Evolutionary conservation across 2,888 invertebrate species (phyloP).

Genomic region (Latheticus oryzae): DNA sequence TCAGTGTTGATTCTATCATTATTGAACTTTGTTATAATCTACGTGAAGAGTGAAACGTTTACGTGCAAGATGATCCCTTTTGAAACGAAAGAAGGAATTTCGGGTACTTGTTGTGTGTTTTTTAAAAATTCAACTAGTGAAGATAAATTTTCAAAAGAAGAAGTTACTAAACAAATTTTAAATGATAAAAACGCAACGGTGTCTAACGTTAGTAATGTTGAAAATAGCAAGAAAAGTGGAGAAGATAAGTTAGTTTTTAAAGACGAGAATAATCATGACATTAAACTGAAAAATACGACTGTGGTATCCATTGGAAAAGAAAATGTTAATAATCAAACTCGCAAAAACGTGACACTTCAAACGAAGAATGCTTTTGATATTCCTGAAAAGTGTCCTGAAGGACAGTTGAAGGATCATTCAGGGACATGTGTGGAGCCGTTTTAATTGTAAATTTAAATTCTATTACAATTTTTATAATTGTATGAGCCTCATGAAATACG

Average conservation of each 20-base stretch:
- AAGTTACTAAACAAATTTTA: conserved; percentile 18
- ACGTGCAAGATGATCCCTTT: conserved; percentile 34
- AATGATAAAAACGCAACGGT: neutral
- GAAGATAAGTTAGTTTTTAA: conserved; percentile 9
- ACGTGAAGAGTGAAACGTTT: conserved; percentile 2
- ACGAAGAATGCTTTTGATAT: conserved; percentile 33
- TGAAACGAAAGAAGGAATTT: conserved; percentile 35
- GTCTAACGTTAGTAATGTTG: neutral
- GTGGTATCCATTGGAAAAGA: neutral
- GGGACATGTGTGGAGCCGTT: conserved; percentile 23
- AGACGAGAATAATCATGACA: neutral
- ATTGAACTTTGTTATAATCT: neutral
- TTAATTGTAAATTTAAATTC: no score
- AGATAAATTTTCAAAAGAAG: conserved; percentile 14
- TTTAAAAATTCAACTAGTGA: conserved; percentile 15
- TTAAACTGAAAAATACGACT: neutral
- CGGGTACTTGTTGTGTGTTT: conserved; percentile 34
- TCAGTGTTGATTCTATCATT: conserved; percentile 15
- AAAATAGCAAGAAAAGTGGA: neutral
- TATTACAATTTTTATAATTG: no score
- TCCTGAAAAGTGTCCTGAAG: conserved; percentile 17
- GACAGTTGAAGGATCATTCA: conserved; percentile 23
- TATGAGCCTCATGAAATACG: no score
- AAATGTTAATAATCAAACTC: neutral
- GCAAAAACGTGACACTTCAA: conserved; percentile 4